phyloP scores from a whole-genome alignment of 2,888 invertebrate species.

The Lacanobia oleracea region DNA sequence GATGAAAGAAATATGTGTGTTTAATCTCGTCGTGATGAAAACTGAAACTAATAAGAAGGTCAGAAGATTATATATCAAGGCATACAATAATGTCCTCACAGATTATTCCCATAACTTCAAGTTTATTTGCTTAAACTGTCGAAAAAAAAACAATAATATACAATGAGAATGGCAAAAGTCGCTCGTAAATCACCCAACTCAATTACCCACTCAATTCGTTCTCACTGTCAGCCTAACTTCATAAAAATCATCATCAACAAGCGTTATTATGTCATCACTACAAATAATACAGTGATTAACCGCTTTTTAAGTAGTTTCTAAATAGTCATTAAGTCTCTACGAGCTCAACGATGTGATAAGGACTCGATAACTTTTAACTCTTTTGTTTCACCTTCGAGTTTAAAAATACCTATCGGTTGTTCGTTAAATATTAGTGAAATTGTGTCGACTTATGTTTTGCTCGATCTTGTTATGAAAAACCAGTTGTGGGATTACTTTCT shows the following conservation, averaged over 20 bases:
- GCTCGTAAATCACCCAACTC: too few species aligned
- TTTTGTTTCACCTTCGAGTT: neutral
- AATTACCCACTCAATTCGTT: neutral
- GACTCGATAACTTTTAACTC: conserved; percentile 2
- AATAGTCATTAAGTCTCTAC: conserved; percentile 16
- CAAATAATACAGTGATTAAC: conserved; percentile 27
- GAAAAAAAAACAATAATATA: too few species aligned
- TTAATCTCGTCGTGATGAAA: too few species aligned
- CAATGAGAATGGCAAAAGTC: too few species aligned
- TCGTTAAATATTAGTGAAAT: neutral
- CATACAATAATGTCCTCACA: too few species aligned
- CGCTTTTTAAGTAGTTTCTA: conserved; percentile 9
- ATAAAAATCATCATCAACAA: conserved; percentile 16
- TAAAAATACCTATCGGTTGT: neutral
- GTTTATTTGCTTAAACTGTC: too few species aligned
- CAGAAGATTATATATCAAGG: too few species aligned
- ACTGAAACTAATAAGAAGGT: too few species aligned
- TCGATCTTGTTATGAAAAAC: neutral
- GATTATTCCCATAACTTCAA: too few species aligned
- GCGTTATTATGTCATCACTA: conserved; percentile 44
- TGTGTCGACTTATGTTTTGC: conserved; percentile 1
- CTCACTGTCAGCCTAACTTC: neutral
- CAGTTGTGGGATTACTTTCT: neutral
- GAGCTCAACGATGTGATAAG: conserved; percentile 34
- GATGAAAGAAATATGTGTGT: too few species aligned